Evolutionary conservation across 2,113 vertebrate genomes (phyloP).

Genomic region (Lepidothrix coronata): DNA sequence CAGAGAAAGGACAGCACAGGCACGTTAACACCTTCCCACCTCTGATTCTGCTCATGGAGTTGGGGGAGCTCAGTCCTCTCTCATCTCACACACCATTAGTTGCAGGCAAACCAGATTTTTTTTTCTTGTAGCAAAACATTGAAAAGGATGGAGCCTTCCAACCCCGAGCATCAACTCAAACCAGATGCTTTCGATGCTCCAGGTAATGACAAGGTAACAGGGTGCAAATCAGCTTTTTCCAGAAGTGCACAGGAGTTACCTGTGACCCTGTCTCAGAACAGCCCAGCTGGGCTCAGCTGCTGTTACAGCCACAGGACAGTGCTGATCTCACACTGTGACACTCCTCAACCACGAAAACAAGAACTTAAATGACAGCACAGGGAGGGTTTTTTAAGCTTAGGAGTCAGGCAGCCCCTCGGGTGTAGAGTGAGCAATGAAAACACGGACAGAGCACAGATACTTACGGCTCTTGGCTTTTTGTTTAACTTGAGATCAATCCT

Average conservation of each 20-base stretch:
- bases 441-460: conserved; percentile 72
- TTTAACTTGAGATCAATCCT: conserved; percentile 99
- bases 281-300: neutral
- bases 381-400: neutral
- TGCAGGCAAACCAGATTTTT: neutral
- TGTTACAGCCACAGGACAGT: neutral
- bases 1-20: conserved; percentile 11
- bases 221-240: neutral
- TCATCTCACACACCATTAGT: neutral
- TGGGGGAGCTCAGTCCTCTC: neutral
- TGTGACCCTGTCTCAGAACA: neutral
- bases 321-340: neutral
- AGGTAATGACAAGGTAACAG: neutral
- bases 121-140: neutral
- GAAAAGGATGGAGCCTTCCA: neutral
- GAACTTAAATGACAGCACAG: neutral
- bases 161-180: neutral
- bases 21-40: neutral
- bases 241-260: neutral
- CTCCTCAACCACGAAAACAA: neutral
- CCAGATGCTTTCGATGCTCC: neutral
- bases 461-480: conserved; percentile 98
- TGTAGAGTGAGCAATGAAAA: conserved; percentile 19
- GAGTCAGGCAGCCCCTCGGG: neutral
- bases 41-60: neutral